These are phyloP conservation scores for Diadophis punctatus DNA, from an alignment of 2,113 vertebrate genomes.

Conservation along the genomic window DNA sequence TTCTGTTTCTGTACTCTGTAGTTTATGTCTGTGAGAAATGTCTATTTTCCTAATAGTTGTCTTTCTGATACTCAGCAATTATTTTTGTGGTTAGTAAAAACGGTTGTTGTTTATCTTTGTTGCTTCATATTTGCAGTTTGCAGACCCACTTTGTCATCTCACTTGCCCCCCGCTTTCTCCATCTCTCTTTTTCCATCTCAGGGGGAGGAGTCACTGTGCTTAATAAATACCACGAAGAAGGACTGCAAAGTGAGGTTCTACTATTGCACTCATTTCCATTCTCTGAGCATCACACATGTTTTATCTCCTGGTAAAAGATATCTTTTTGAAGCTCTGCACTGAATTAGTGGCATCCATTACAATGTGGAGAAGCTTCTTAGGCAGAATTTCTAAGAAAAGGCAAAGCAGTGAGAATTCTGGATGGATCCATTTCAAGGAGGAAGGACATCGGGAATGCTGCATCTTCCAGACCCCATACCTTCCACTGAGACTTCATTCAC, in stretches of 20 bases:
- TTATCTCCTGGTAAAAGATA: not conserved
- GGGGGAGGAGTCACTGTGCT: not conserved
- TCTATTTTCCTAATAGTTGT: not conserved
- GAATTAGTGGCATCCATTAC: not conserved
- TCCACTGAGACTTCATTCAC: not conserved
- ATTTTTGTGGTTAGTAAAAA: conserved; percentile 8
- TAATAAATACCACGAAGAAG: not conserved
- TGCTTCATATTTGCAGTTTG: not conserved
- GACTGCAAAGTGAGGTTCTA: not conserved
- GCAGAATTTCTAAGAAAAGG: not conserved
- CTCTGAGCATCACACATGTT: not conserved
- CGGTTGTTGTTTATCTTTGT: not conserved
- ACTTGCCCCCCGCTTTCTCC: not conserved
- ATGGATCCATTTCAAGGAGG: not conserved
- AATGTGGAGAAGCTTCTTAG: not conserved
- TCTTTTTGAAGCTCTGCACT: not conserved
- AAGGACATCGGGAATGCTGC: not conserved
- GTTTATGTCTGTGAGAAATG: not conserved
- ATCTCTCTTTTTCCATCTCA: not conserved
- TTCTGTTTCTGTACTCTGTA: not conserved
- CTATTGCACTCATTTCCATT: not conserved
- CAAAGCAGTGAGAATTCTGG: not conserved
- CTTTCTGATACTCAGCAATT: not conserved
- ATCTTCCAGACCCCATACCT: not conserved
- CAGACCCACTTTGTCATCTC: not conserved